Conservation (phyloP, 2,888 invertebrate species). For the Biston betularia region DNA sequence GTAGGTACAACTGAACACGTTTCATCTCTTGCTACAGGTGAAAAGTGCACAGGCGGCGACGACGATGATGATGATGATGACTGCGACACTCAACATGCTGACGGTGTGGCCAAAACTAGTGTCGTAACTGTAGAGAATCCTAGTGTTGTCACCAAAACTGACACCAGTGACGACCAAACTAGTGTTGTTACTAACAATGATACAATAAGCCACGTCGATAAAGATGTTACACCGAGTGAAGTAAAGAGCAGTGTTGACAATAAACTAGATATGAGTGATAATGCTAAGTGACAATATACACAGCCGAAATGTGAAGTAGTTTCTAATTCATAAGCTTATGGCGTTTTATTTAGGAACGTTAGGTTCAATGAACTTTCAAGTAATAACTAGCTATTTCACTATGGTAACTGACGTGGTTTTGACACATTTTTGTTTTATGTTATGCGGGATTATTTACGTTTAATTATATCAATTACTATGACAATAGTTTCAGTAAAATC, state of each 20-base stretch:
- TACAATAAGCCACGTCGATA: conserved; percentile 54
- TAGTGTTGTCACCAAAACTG: not conserved
- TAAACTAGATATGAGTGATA: conserved; percentile 1
- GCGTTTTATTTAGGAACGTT: too few relatives aligned
- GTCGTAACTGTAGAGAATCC: conserved; percentile 31
- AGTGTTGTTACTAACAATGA: not conserved
- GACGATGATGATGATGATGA: conserved; percentile 60
- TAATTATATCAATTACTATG: too few relatives aligned
- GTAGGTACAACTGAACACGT: too few relatives aligned
- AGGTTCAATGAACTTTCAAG: too few relatives aligned
- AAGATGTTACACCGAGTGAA: conserved; percentile 26
- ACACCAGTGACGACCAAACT: not conserved
- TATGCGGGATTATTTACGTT: too few relatives aligned
- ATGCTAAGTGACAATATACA: not conserved
- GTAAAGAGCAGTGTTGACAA: too few relatives aligned
- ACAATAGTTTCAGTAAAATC: too few relatives aligned
- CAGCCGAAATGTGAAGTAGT: too few relatives aligned
- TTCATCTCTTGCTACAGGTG: conserved; percentile 16
- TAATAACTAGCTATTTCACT: too few relatives aligned
- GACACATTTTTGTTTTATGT: too few relatives aligned
- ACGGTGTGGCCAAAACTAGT: not conserved
- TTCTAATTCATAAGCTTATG: too few relatives aligned
- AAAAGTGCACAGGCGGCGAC: conserved; percentile 32
- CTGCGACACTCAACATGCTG: not conserved
- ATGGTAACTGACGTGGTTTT: too few relatives aligned